phyloP scores from a whole-genome alignment of 2,888 invertebrate species.

The Calliphora vomitoria region DNA sequence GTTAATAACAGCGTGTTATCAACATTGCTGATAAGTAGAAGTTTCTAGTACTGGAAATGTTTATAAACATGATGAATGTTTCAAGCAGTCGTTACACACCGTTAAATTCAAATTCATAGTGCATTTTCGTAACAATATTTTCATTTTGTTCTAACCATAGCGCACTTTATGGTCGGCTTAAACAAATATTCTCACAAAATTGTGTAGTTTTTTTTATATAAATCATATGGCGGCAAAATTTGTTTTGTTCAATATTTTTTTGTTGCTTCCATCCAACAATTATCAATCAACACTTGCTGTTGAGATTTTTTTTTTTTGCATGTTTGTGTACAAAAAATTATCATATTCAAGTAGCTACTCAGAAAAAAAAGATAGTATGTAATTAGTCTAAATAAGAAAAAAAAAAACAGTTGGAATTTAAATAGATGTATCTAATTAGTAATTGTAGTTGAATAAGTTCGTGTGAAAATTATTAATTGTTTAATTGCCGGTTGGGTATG shows the following conservation, averaged over 20 bases:
- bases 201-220: background rate
- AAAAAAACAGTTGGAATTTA: conserved; percentile 5
- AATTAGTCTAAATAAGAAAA: background rate
- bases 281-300: conserved; percentile 22
- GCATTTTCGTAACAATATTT: too few species aligned
- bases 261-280: conserved; percentile 1
- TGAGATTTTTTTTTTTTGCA: background rate
- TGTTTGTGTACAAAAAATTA: conserved; percentile 24
- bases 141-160: background rate
- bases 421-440: conserved; percentile 9
- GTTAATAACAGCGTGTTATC: too few species aligned
- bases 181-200: background rate
- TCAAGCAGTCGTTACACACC: too few species aligned
- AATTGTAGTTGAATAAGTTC: conserved; percentile 24
- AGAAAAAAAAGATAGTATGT: background rate
- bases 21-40: too few species aligned
- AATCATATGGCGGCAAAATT: conserved; percentile 19
- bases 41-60: too few species aligned
- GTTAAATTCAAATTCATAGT: too few species aligned
- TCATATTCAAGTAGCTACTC: conserved; percentile 1
- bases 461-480: conserved; percentile 40
- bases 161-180: background rate
- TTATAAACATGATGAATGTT: too few species aligned
- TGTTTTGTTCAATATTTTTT: conserved; percentile 19
- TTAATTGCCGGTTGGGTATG: background rate